Evolutionary conservation across 1,140 invertebrate species (phyloP), one percentile per base, ranked within the genome.

Genomic region (Lasaia peninsularis): DNA sequence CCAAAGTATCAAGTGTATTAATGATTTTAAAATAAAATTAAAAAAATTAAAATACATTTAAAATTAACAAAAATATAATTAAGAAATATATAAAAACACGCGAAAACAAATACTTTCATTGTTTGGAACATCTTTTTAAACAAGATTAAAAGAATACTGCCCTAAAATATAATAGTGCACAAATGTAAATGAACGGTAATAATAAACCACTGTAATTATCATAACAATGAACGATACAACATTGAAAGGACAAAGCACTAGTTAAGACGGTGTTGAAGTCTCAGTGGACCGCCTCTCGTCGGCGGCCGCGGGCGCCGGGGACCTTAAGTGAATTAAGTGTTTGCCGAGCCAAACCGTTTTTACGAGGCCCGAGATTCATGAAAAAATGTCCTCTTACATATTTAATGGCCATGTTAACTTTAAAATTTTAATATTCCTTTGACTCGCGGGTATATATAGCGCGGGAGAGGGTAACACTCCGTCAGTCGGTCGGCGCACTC

Each of bases 291-390:
- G n/a, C n/a, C n/a, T n/a, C n/a, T n/a, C n/a, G n/a, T n/a, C n/a
- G n/a, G n/a, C n/a, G n/a, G 61, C 63, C 53, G 35, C 55, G 52
- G 50, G 63, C 68, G 59, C 68, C 62, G 37, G 75, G 72, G 75
- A 75, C 63, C 32, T 50, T 74, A 71, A 75, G 67, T 74, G 75
- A 69, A 75, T 72, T 74, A 72, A 75, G 63, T 74, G 75, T 74
- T 78, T 73, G 67, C 65, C 16, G 60, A 75, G 66, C 10, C 44
- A 48, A 28, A 2, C 24, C 24, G 24, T 28, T 28, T 6, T 28
- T 28, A 28, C 24, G 8, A 4, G 44, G n/a, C 4, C 44, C 35
- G 63, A 60, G 58, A 62, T 55, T 58, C 56, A 52, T 59, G 57
- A 61, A 65, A 60, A 65, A 58, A 60, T 60, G 62, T 60, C 53